phyloP scores from a whole-genome alignment of 1,140 invertebrate genomes.

The Conus ventricosus region DNA sequence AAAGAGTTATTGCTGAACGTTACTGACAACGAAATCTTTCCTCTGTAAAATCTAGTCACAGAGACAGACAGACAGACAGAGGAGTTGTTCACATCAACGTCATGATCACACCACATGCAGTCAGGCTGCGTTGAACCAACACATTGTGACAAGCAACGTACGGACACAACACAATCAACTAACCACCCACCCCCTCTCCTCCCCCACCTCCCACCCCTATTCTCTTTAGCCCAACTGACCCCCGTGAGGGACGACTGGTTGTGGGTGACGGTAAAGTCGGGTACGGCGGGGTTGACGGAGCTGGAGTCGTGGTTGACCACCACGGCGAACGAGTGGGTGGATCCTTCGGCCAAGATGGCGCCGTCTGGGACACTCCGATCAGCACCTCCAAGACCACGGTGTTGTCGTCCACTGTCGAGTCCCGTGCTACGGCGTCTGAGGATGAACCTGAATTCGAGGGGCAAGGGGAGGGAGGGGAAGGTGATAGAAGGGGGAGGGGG shows the following conservation, averaged over 20 bases:
- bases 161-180: too few species aligned
- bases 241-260: conserved; percentile 33
- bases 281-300: conserved; percentile 30
- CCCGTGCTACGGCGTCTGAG: conserved; percentile 4
- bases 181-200: too few species aligned
- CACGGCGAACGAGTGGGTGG: conserved; percentile 25
- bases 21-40: too few species aligned
- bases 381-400: conserved; percentile 49
- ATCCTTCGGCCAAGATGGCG: conserved; percentile 16
- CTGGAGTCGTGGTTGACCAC: conserved; percentile 18
- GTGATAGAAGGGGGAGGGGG: background rate
- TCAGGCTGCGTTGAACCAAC: too few species aligned
- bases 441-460: conserved; percentile 13
- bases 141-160: too few species aligned
- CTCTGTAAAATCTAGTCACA: too few species aligned
- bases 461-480: background rate
- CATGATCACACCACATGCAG: too few species aligned
- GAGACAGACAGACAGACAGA: too few species aligned
- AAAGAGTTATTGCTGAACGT: too few species aligned
- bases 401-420: conserved; percentile 46
- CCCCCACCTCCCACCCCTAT: too few species aligned
- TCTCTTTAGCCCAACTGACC: background rate
- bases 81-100: too few species aligned
- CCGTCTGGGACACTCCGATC: conserved; percentile 38
- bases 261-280: conserved; percentile 24